Percentiles rank a stretch among this genome's conserved stretches.
These are phyloP conservation scores for Zosterops pallidus DNA, from an alignment of 2,113 vertebrate genomes.

Conservation along the genomic window DNA sequence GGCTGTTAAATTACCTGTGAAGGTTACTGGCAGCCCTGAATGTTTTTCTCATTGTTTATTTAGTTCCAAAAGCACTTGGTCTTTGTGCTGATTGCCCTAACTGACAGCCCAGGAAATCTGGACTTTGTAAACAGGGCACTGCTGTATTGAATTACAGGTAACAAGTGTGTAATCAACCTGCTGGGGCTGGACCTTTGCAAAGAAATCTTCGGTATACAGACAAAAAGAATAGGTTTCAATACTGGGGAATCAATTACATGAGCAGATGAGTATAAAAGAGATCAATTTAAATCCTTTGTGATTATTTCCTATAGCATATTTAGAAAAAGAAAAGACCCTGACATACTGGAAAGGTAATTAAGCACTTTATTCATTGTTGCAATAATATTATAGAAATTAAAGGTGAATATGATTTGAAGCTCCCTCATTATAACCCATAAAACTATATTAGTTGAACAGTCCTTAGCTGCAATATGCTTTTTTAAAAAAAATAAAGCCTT, in stretches of 20 bases:
- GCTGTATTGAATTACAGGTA: constrained; percentile 77
- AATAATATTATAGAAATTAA: constrained; percentile 60
- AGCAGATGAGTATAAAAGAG: constrained; percentile 55
- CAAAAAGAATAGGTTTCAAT: constrained; percentile 49
- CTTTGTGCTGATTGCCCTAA: constrained; percentile 74
- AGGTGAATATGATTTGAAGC: constrained; percentile 38
- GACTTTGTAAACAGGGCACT: constrained; percentile 74
- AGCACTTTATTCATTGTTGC: constrained; percentile 47
- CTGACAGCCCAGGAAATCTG: constrained; percentile 79
- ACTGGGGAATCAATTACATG: constrained; percentile 23
- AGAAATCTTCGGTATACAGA: constrained; percentile 21
- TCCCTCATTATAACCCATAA: constrained; percentile 59
- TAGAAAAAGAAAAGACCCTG: constrained; percentile 25
- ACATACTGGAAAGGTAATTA: constrained; percentile 35
- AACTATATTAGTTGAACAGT: constrained; percentile 23
- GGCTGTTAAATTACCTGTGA: constrained; percentile 77
- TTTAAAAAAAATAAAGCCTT: neutral
- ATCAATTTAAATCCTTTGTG: constrained; percentile 22
- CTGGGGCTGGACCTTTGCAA: constrained; percentile 51
- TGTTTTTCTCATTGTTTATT: constrained; percentile 78
- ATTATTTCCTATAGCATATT: constrained; percentile 31
- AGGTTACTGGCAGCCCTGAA: constrained; percentile 76
- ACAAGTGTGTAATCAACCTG: constrained; percentile 76
- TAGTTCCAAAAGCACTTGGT: constrained; percentile 77
- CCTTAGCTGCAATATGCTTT: constrained; percentile 9